A percentile compares a stretch with the other conserved stretches of the same genome.
Evolutionary conservation across 2,113 vertebrate genomes (phyloP).

Genomic region (Empidonax traillii): DNA sequence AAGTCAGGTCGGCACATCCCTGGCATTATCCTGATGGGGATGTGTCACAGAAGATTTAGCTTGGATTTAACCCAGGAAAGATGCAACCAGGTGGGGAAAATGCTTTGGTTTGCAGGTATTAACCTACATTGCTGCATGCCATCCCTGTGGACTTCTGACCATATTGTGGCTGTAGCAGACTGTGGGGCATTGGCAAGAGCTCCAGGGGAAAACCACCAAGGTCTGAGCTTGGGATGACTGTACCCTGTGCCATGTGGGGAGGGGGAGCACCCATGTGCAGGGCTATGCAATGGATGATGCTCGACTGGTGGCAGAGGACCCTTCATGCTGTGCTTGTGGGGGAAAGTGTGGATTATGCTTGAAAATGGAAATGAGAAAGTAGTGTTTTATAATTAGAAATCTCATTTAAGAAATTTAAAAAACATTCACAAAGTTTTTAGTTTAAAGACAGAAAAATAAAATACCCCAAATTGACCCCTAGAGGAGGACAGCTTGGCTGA

Average conservation of each 20-base stretch:
- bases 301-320: background rate
- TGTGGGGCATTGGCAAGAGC: fast-evolving
- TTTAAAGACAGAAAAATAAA: background rate
- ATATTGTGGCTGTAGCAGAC: background rate
- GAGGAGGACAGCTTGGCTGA: background rate
- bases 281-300: background rate
- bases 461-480: background rate
- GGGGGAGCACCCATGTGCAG: background rate
- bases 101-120: background rate
- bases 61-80: background rate
- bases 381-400: background rate
- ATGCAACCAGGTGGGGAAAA: background rate
- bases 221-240: background rate
- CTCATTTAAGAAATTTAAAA: background rate
- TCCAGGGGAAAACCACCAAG: background rate
- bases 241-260: background rate
- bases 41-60: background rate
- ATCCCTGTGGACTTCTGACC: background rate
- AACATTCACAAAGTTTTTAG: background rate
- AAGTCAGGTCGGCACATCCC: background rate
- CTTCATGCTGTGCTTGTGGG: background rate
- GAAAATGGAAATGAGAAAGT: background rate
- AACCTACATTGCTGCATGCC: background rate
- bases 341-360: background rate
- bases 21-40: background rate